These are phyloP conservation scores for Oryzias dopingdopingensis DNA, from an alignment of 2,797 vertebrate genomes.

Conservation along the genomic window DNA sequence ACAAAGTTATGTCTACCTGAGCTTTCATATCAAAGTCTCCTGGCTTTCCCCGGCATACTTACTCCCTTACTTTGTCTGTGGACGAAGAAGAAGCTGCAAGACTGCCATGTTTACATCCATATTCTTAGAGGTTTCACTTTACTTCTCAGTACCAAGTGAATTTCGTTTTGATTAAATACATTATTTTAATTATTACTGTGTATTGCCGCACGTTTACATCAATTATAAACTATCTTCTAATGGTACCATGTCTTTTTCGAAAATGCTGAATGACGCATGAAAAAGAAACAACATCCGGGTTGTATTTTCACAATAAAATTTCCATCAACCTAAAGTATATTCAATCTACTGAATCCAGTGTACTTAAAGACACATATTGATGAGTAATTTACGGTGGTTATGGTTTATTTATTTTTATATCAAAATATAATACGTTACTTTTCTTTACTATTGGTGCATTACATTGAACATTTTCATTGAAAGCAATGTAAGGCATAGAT, in stretches of 20 bases:
- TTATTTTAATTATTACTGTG: not conserved
- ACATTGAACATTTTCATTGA: too few species aligned
- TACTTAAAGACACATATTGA: not conserved
- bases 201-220: not conserved
- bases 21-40: constrained; percentile 57
- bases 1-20: constrained; percentile 49
- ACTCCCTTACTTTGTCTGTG: too few species aligned
- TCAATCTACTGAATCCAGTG: not conserved
- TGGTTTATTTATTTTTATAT: too few species aligned
- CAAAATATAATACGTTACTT: too few species aligned
- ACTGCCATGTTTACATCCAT: not conserved
- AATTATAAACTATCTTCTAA: not conserved
- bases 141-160: not conserved
- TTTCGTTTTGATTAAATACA: not conserved
- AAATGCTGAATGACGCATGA: constrained; percentile 4
- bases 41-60: too few species aligned
- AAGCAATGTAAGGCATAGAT: too few species aligned
- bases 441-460: too few species aligned
- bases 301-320: not conserved
- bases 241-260: not conserved
- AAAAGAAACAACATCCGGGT: not conserved
- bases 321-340: not conserved
- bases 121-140: not conserved
- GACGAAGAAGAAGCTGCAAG: too few species aligned
- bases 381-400: too few species aligned